Evolutionary conservation across 2,113 vertebrate species (phyloP).

Genomic region (Pelecanus crispus): DNA sequence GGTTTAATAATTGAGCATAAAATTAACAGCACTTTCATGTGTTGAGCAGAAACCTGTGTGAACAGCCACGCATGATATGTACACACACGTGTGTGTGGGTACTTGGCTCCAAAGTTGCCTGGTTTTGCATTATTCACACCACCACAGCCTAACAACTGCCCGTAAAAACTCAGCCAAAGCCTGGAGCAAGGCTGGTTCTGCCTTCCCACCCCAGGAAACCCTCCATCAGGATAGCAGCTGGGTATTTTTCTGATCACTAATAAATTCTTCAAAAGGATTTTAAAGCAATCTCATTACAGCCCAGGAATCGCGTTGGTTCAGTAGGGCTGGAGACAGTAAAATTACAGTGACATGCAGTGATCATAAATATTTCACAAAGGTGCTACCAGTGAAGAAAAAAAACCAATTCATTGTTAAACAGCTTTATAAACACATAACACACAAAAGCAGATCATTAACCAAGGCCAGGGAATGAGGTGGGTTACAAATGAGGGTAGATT

Average conservation of each 20-base stretch:
- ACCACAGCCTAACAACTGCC: background rate
- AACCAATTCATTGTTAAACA: background rate
- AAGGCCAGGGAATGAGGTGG: background rate
- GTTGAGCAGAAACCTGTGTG: background rate
- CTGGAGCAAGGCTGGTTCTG: fast-evolving
- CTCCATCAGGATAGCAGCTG: background rate
- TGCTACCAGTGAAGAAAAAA: background rate
- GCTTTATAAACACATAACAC: background rate
- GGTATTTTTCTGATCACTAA: background rate
- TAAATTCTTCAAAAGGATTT: background rate
- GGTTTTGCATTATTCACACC: background rate
- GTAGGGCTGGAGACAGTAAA: background rate
- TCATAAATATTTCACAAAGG: background rate
- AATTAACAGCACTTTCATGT: background rate
- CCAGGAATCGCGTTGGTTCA: background rate
- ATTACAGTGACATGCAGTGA: slow-evolving; percentile 58
- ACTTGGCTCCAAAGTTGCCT: background rate
- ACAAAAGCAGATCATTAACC: background rate
- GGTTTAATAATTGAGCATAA: background rate
- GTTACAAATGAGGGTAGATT: background rate
- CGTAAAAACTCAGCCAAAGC: background rate
- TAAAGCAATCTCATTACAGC: background rate
- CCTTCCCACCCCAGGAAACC: background rate
- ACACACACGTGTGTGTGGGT: fast-evolving
- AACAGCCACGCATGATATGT: fast-evolving